Percentiles rank a stretch among this genome's conserved stretches.
These are phyloP conservation scores for Papilio polytes DNA, from an alignment of 1,140 invertebrate species.

Conservation along the genomic window DNA sequence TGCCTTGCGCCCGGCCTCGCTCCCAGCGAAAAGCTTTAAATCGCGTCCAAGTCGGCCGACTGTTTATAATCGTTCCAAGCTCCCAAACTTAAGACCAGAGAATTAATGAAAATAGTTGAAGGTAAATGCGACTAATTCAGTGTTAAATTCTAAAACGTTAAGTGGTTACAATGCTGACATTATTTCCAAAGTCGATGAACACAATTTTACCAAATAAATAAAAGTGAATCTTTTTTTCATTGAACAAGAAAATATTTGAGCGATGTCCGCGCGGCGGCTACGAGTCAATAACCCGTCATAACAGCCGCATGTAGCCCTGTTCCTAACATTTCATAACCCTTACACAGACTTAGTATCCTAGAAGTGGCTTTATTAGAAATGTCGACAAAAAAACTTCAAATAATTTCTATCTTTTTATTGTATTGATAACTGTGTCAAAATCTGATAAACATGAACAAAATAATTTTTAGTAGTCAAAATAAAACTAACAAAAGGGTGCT, in stretches of 20 bases:
- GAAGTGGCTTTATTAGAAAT: not conserved
- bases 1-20: constrained; percentile 36
- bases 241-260: not conserved
- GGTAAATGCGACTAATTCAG: constrained; percentile 22
- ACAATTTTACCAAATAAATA: not conserved
- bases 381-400: not conserved
- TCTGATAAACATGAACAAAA: no score
- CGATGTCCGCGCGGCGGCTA: not conserved
- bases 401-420: not conserved
- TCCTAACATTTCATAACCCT: constrained; percentile 20
- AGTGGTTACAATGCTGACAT: not conserved
- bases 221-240: not conserved
- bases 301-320: not conserved
- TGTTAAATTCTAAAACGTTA: constrained; percentile 23
- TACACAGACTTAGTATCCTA: not conserved
- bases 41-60: constrained; percentile 30
- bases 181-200: not conserved
- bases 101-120: constrained; percentile 38
- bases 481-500: no score
- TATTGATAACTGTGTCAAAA: no score
- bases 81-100: constrained; percentile 36
- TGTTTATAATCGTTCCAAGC: constrained; percentile 36
- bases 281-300: not conserved
- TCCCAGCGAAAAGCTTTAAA: constrained; percentile 33
- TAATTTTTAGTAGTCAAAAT: no score